Base-by-base conservation (phyloP, 2,797 vertebrate genomes). In the Pseudochaenichthys georgianus region DNA sequence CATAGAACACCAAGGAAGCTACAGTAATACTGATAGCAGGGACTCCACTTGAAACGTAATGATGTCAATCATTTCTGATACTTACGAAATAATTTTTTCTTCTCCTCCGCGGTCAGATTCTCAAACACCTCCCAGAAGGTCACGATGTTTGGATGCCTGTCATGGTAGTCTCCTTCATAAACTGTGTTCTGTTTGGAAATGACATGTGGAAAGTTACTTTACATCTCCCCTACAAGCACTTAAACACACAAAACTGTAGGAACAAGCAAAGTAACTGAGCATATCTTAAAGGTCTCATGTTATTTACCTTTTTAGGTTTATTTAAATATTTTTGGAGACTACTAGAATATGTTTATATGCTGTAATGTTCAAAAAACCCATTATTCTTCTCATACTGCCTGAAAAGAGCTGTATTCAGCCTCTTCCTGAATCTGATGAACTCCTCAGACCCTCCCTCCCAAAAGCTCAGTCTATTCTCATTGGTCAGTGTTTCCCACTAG, bases 121-220 rank as follows among this genome's bases (percentile, higher is more conserved):
- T 97, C 96, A 91, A 99, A 99, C 88, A 97, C 97, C 70, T 97
- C 93, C 98, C 98, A 99, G 90, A 99, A 98, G 54, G 92, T 93
- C 80, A 96, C 85, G 85, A 99, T 97, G 1, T 95, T 97, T 58
- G 95, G 93, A 91, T 99, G 97, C 16, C 89, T 93, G 59, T 93
- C 91, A 81, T 97, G 95, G 76, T 97, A 99, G 15, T 94, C 95
- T 52, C 96, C 96, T 87, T 95, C 95, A 91, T 99, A 99, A 69
- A 95, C 89, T 9, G 98, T 96, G 89, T 97, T 97, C 98, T 99
- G 88, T 65, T 70, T 45, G 54, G 17, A 52, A 70, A 67, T 41
- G 12, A 63, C 13, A 0, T 9, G 4, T 48, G 28, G 42, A 28
- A 47, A 23, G 4, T 34, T 38, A 42, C n/a, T n/a, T n/a, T n/a